A percentile compares a stretch with the other conserved stretches of the same genome.
These are phyloP conservation scores for Euzophera pinguis DNA, from an alignment of 2,888 invertebrate species.

Conservation along the genomic window DNA sequence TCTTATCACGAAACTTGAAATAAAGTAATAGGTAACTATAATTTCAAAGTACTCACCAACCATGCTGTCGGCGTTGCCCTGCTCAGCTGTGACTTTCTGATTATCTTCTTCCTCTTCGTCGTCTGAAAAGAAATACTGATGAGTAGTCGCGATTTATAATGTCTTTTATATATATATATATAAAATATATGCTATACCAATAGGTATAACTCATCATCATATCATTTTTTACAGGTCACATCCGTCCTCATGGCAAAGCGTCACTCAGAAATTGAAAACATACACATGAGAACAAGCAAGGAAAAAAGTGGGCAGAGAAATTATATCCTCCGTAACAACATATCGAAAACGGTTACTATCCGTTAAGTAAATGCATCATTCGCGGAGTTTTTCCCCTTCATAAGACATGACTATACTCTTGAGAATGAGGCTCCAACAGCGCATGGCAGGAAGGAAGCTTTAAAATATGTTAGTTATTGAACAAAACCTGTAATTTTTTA, in stretches of 20 bases:
- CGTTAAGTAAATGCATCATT: constrained; percentile 52
- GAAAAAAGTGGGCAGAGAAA: constrained; percentile 24
- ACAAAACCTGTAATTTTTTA: too few species aligned
- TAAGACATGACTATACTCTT: constrained; percentile 33
- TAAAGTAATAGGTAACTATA: neutral
- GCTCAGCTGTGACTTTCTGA: constrained; percentile 32
- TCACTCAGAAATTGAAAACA: too few species aligned
- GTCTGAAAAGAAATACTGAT: constrained; percentile 38
- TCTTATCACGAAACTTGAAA: constrained; percentile 4
- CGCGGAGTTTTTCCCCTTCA: constrained; percentile 32
- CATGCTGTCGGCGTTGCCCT: constrained; percentile 36
- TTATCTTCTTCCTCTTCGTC: constrained; percentile 32
- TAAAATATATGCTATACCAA: too few species aligned
- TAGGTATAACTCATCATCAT: too few species aligned
- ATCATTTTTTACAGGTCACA: too few species aligned
- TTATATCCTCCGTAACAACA: too few species aligned
- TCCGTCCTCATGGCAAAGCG: too few species aligned
- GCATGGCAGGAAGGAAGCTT: constrained; percentile 37
- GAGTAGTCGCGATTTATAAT: too few species aligned
- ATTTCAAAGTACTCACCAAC: constrained; percentile 33
- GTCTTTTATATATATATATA: too few species aligned
- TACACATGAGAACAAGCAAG: too few species aligned
- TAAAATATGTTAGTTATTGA: constrained; percentile 18
- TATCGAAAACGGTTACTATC: too few species aligned
- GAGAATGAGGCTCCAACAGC: constrained; percentile 33